These are phyloP conservation scores for Aleadryas rufinucha DNA, from an alignment of 2,113 vertebrate genomes.

Conservation along the genomic window DNA sequence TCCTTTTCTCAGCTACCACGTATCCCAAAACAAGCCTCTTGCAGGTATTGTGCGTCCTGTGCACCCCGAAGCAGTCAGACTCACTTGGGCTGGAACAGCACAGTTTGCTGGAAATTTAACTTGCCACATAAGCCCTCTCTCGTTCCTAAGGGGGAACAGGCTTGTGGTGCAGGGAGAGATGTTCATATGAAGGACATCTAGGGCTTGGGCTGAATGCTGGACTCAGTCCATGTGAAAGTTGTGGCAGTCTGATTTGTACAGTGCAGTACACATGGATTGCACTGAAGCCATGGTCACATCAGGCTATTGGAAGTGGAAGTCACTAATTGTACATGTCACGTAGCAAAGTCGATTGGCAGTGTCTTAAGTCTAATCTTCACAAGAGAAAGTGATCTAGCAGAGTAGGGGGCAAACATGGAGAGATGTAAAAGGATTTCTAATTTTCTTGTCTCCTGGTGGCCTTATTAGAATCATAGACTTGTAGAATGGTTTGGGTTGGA, in stretches of 20 bases:
- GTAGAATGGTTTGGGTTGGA: not conserved
- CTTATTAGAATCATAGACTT: not conserved
- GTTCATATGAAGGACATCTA: not conserved
- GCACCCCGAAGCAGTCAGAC: not conserved
- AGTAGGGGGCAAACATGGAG: not conserved
- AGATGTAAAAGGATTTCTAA: not conserved
- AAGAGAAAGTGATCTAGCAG: not conserved
- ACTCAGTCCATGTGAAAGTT: not conserved
- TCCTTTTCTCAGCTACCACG: not conserved
- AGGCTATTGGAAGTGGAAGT: not conserved
- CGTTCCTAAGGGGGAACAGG: not conserved
- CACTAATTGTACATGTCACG: accelerated
- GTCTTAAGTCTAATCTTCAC: not conserved
- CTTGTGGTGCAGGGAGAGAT: not conserved
- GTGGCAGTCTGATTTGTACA: not conserved
- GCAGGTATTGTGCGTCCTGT: not conserved
- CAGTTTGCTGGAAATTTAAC: not conserved
- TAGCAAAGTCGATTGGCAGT: not conserved
- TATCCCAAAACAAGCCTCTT: not conserved
- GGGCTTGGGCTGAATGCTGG: not conserved
- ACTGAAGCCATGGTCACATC: not conserved
- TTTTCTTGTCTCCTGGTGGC: not conserved
- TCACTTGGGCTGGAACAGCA: not conserved
- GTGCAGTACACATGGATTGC: accelerated
- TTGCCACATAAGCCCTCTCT: not conserved